These are phyloP conservation scores for Nyctibius bracteatus DNA, from an alignment of 2,113 vertebrate species.

Conservation along the genomic window DNA sequence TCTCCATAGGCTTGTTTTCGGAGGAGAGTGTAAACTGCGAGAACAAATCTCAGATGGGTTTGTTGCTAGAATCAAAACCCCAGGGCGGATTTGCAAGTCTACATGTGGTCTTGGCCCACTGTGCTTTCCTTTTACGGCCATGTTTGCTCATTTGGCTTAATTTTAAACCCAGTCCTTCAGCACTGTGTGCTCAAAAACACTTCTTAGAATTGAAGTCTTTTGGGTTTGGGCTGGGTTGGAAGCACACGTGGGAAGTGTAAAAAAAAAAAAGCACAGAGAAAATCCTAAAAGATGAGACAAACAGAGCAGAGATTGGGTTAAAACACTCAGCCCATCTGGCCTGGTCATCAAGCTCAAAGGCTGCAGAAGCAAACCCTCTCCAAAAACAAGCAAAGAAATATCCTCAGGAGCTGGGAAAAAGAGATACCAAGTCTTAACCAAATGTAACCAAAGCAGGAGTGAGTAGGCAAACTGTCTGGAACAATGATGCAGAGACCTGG, in stretches of 20 bases:
- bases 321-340: background rate
- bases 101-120: background rate
- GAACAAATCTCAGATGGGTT: slow-evolving; percentile 35
- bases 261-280: background rate
- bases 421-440: background rate
- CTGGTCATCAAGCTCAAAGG: background rate
- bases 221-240: background rate
- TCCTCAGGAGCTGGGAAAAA: background rate
- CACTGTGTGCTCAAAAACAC: background rate
- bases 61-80: slow-evolving; percentile 44
- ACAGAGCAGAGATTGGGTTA: background rate
- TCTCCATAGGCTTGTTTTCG: slow-evolving; percentile 12
- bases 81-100: slow-evolving; percentile 7
- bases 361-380: background rate
- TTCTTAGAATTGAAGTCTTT: background rate
- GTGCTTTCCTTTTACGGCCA: slow-evolving; percentile 21
- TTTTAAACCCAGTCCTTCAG: background rate
- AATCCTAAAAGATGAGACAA: background rate
- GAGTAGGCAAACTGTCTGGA: background rate
- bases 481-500: background rate
- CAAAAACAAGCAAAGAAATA: background rate
- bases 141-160: slow-evolving; percentile 13
- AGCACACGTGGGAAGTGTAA: background rate
- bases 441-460: background rate
- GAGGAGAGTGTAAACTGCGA: background rate